Percentiles rank a stretch among this genome's conserved stretches.
These are phyloP conservation scores for Phalacrocorax brasilianus DNA, from an alignment of 2,113 vertebrate genomes.

Conservation along the genomic window DNA sequence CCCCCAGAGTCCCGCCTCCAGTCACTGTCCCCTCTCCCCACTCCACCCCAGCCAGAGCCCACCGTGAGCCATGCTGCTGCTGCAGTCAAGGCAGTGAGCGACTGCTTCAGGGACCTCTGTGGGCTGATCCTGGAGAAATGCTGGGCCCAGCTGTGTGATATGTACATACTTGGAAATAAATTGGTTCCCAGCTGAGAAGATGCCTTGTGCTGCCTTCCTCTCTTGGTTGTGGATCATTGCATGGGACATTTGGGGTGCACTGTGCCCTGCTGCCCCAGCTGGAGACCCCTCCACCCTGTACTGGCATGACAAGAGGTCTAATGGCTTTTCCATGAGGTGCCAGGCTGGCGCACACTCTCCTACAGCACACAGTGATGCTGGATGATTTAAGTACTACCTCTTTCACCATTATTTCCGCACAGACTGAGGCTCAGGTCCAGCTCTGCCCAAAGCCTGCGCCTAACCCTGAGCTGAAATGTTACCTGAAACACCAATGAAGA, in stretches of 20 bases:
- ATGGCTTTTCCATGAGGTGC: neutral
- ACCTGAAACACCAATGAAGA: neutral
- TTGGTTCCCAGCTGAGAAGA: neutral
- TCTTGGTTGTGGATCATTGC: neutral
- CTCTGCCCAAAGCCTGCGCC: neutral
- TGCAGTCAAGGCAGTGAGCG: neutral
- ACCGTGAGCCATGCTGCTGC: rapidly evolving
- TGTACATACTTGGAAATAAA: neutral
- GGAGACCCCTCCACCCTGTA: neutral
- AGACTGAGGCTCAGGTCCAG: neutral
- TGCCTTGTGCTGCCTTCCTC: neutral
- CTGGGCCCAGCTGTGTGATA: neutral
- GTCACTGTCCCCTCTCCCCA: neutral
- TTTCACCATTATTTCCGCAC: neutral
- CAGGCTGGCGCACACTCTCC: neutral
- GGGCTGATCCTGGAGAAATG: neutral
- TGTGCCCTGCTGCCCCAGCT: neutral
- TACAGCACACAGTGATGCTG: rapidly evolving
- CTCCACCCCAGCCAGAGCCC: neutral
- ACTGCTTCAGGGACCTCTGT: neutral
- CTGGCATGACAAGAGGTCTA: neutral
- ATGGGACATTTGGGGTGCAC: rapidly evolving
- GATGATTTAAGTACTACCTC: neutral
- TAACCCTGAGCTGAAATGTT: neutral
- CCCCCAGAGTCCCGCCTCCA: neutral